Percentiles rank a stretch among this genome's conserved stretches.
Conservation (phyloP, 1,140 invertebrate species). For the Calycopis cecrops region DNA sequence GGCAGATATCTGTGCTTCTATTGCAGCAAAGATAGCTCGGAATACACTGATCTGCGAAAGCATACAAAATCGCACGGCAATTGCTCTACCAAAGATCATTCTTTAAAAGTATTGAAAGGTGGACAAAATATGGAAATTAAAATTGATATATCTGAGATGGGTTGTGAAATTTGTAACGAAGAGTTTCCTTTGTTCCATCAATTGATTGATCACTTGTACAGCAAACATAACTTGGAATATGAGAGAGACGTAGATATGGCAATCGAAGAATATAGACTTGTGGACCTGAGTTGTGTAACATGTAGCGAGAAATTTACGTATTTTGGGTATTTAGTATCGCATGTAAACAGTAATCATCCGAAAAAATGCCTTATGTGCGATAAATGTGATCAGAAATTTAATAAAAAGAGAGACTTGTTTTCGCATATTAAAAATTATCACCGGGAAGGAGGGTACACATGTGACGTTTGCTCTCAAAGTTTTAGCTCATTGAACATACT, state of each 20-base stretch:
- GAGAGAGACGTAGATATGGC: conserved; percentile 56
- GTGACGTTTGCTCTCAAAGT: conserved; percentile 48
- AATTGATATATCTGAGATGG: conserved; percentile 52
- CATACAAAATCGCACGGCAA: conserved; percentile 56
- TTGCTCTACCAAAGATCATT: conserved; percentile 53
- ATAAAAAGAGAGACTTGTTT: conserved; percentile 59
- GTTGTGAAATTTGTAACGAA: conserved; percentile 51
- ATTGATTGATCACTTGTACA: conserved; percentile 45
- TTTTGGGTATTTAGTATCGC: conserved; percentile 61
- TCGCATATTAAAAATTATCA: conserved; percentile 67
- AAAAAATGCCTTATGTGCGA: conserved; percentile 61
- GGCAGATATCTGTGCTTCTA: conserved; percentile 63
- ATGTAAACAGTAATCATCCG: conserved; percentile 57
- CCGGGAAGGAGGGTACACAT: conserved; percentile 55
- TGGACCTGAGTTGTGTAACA: conserved; percentile 43
- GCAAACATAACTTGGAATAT: conserved; percentile 52
- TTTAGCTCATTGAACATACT: conserved; percentile 60
- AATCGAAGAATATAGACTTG: conserved; percentile 51
- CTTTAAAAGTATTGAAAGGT: conserved; percentile 54
- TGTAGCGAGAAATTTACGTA: conserved; percentile 57
- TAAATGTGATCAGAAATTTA: conserved; percentile 62
- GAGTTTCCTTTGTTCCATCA: conserved; percentile 37
- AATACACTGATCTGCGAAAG: conserved; percentile 45
- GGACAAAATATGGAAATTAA: conserved; percentile 65
- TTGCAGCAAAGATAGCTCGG: conserved; percentile 54